A percentile compares a stretch with the other conserved stretches of the same genome.
Evolutionary conservation across 1,140 invertebrate genomes (phyloP).

Genomic region (Drosophila suzukii): DNA sequence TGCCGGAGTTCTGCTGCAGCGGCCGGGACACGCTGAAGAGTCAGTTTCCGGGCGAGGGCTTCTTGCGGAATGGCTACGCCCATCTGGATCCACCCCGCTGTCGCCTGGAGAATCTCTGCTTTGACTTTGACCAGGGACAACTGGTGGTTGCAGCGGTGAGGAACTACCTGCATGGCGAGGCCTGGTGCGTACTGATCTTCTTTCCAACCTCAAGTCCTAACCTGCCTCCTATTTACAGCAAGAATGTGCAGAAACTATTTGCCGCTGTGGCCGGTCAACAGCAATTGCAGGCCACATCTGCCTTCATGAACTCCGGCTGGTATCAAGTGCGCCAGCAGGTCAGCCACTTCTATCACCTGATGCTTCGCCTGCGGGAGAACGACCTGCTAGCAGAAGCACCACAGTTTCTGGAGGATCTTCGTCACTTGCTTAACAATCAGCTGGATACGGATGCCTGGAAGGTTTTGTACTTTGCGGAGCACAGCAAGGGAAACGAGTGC

Average conservation of each 20-base stretch:
- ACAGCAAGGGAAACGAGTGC: conserved; percentile 78
- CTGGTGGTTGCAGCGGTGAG: conserved; percentile 33
- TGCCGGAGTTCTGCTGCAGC: conserved; percentile 73
- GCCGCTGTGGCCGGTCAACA: conserved; percentile 45
- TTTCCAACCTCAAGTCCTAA: neutral
- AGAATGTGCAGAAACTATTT: conserved; percentile 70
- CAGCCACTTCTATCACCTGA: conserved; percentile 67
- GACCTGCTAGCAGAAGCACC: neutral
- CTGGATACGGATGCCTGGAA: conserved; percentile 63
- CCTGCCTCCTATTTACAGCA: conserved; percentile 33
- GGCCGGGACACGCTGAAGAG: conserved; percentile 59
- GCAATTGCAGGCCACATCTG: conserved; percentile 30
- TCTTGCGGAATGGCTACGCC: conserved; percentile 60
- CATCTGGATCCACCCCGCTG: conserved; percentile 38
- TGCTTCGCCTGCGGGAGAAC: conserved; percentile 44
- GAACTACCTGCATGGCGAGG: conserved; percentile 57
- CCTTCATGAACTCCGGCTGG: conserved; percentile 26
- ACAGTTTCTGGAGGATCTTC: conserved; percentile 8
- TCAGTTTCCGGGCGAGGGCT: conserved; percentile 47
- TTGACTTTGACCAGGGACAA: conserved; percentile 55
- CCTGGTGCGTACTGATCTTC: conserved; percentile 46
- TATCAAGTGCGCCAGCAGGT: conserved; percentile 56
- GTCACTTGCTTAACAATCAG: conserved; percentile 50
- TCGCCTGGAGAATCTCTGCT: conserved; percentile 38
- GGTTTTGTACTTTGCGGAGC: conserved; percentile 70